Evolutionary conservation across 2,888 invertebrate genomes (phyloP), one percentile per base, ranked within the genome.

Genomic region (Neoitamus cyanurus): DNA sequence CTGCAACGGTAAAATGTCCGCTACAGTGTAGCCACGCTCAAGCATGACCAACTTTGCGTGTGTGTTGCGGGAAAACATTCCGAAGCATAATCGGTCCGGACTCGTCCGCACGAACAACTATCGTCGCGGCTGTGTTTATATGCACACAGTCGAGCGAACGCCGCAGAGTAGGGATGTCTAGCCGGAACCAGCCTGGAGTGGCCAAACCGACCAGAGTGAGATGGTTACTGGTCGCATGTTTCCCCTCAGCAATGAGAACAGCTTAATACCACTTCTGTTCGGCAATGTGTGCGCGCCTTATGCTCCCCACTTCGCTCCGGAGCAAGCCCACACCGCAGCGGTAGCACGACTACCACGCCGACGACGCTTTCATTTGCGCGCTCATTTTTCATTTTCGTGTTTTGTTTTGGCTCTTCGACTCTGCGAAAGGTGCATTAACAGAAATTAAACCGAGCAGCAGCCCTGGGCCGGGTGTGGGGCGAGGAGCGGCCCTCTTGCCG

Each of bases 401-500:
- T 82, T 82, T 82, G 82, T 82, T 82, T 82, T 78, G 78, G 78
- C 78, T 82, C 82, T 42, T 42, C 42, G 58, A 42, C 82, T 69
- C 37, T 34, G 31, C 69, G 69, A 82, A 78, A 48, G 82, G 36
- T 82, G 82, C 69, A 82, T 82, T 82, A 68, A 69, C 36, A 34
- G 69, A 82, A 46, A 68, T 82, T 78, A 78, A 78, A 58, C 78
- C 48, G 46, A 48, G 20, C 28, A 78, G 58, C 58, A 7, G 15
- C 75, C 37, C 37, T 25, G 37, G 37, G 36, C 75, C 25, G 34
- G 37, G 70, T 30, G 25, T 25, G 75, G 37, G 36, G 69, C 20
- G 36, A 20, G n/a, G 69, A 37, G 37, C 28, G 25, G 37, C 36
- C 37, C 34, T 30, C 70, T 31, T 87, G 87, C 87, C 86, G 86